Conservation (phyloP, 2,888 invertebrate species). For the Drosophila dives region DNA sequence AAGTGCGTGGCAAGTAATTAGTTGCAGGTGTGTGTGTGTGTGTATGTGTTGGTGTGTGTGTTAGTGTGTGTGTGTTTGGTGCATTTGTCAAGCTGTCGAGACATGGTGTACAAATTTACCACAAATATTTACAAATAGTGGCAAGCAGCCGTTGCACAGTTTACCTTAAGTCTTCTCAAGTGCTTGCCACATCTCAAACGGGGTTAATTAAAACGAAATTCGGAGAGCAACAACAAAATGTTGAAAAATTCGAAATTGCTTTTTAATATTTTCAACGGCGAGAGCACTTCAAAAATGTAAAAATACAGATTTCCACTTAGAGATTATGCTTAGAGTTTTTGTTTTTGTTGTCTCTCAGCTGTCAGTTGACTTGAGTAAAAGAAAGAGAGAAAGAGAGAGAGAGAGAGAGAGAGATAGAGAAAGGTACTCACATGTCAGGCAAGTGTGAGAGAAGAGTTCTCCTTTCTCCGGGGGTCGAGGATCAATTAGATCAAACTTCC, state of each 20-base stretch:
- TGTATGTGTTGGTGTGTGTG: constrained; percentile 17
- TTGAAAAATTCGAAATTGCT: constrained; percentile 62
- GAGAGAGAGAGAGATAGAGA: neutral
- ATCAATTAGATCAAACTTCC: constrained; percentile 27
- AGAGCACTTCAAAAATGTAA: constrained; percentile 33
- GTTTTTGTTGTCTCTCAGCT: constrained; percentile 11
- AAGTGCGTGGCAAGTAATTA: constrained; percentile 77
- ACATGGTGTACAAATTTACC: constrained; percentile 49
- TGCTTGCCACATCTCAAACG: constrained; percentile 19
- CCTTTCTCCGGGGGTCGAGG: constrained; percentile 14
- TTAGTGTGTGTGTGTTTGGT: constrained; percentile 25
- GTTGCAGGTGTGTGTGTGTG: constrained; percentile 38
- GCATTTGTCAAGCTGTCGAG: constrained; percentile 53
- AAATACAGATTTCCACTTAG: constrained; percentile 68
- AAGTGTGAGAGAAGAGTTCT: constrained; percentile 34
- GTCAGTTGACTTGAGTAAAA: constrained; percentile 16
- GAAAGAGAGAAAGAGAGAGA: neutral
- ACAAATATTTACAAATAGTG: constrained; percentile 71
- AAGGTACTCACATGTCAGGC: constrained; percentile 24
- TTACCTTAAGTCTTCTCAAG: constrained; percentile 64
- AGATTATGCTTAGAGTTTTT: constrained; percentile 54
- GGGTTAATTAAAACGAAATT: constrained; percentile 71
- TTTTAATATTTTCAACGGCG: constrained; percentile 76
- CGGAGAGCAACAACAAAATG: constrained; percentile 28
- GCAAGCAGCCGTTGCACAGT: constrained; percentile 26